Conservation (phyloP, 2,888 invertebrate genomes). For the Eucriotettix oculatus region DNA sequence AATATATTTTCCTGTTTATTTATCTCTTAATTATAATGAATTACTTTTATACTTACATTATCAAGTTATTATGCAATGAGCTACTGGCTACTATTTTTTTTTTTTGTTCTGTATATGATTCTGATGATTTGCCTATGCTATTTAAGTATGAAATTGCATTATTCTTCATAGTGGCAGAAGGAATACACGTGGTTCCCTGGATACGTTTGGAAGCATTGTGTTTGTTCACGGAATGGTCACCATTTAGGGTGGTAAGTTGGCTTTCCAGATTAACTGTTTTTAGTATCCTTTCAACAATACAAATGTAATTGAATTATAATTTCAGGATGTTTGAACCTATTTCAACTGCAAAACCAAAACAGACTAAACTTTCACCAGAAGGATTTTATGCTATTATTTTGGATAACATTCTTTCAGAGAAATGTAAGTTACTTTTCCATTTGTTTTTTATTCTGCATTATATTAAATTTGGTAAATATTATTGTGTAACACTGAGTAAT, state of each 20-base stretch:
- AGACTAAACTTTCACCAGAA: not conserved
- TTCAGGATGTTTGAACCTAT: not conserved
- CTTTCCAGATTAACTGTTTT: not conserved
- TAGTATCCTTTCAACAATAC: not conserved
- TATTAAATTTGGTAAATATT: no score
- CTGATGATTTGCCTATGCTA: no score
- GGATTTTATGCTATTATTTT: not conserved
- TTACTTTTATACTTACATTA: no score
- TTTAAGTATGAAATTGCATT: not conserved
- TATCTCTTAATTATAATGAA: no score
- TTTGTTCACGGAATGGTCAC: slow-evolving; percentile 41
- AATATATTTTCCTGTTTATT: no score
- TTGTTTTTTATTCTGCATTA: no score
- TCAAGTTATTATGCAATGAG: no score
- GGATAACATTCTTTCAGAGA: not conserved
- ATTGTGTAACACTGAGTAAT: no score
- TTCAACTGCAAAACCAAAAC: not conserved
- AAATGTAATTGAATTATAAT: not conserved
- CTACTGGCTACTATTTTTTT: no score
- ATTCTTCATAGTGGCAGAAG: slow-evolving; percentile 29
- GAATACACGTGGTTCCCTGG: slow-evolving; percentile 50
- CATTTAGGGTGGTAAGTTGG: slow-evolving; percentile 38
- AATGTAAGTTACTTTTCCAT: not conserved
- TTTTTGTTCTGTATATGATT: no score
- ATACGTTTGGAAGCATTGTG: slow-evolving; percentile 42